Base-by-base conservation (phyloP, 1,140 invertebrate genomes). In the Brachionus paranguensis region DNA sequence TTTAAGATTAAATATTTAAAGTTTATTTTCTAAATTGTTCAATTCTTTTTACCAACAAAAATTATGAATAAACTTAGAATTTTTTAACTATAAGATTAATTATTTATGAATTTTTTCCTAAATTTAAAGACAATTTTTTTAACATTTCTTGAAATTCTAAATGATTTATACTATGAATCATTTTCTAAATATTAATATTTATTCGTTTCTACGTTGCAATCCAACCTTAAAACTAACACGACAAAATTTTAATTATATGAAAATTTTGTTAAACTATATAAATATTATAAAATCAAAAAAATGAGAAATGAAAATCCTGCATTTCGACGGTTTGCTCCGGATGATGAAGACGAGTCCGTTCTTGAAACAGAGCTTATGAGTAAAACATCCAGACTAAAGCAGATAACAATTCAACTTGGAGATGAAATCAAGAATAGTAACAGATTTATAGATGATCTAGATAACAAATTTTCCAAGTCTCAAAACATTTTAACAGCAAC, bases 401-500 rank as follows among this genome's bases (percentile, higher is more conserved):
- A 81, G 24, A 81, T 81, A 29, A 81, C 78, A 7, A 81, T 81
- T 43, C 64, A 60, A 43, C 33, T 81, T 14, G 78, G 78, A 1
- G 64, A 81, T 47, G 78, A 81, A 64, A 60, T 81, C 7, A 81
- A 68, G 24, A 68, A 64, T 43, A 81, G 78, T 29, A 81, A 81
- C 41, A 27, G 29, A 29, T 64, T 64, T 17, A 37, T 81, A 17
- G 43, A 81, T 29, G 78, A 81, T 43, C 17, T 81, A 24, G 78
- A 81, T 43, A 37, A 68, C 10, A 47, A 81, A 24, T 81, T 81
- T 64, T 53, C 55, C 2, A 81, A 81, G 53, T 64, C 78, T 17
- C 55, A 45, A 6, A 68, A 47, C 20, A 64, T 81, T 41, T 37
- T 81, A 45, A 0, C 14, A 41, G 29, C 78, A 41, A 64, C 78